Base-by-base conservation (phyloP, 1,140 invertebrate species). In the Octopus sinensis region DNA sequence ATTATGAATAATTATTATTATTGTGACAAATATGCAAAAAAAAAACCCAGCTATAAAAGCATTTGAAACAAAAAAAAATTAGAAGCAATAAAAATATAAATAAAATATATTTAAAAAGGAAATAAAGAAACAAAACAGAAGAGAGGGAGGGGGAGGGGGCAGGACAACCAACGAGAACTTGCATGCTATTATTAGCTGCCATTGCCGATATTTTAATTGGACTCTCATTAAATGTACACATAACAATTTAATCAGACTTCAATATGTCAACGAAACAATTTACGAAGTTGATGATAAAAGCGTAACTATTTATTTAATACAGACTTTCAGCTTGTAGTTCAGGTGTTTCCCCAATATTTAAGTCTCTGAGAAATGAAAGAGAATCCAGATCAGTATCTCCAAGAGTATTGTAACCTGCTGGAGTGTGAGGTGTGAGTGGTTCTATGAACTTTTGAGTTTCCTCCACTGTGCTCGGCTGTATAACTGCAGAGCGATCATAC, bases 351-450 rank as follows among this genome's bases (percentile, higher is more conserved):
- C 88, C 88, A 77, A 90, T 90, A 78, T 88, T 89, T n/a, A 90
- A 81, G 84, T 88, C 87, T 77, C 86, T 86, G 7, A 90, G 83
- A 73, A 90, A 86, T n/a, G 86, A 87, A 43, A 89, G 81, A 9
- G 89, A 87, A 81, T 90, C 87, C 30, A 86, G 84, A 81, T 87
- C 84, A 51, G 51, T 53, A 4, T 86, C 82, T 12, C 87, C 86
- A 3, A 87, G 87, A 6, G 88, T 86, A 13, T 84, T 83, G 77
- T 88, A 89, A n/a, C 87, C 88, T 53, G 86, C 84, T 17, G 88
- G 88, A 6, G 88, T 89, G 79, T 85, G 85, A 30, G 88, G 88
- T 4, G 88, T 89, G 76, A 86, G 86, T 4, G 87, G 86, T 79
- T 89, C 87, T 12, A 88, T 52, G 56, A 83, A 78, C 54, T 76